phyloP scores from a whole-genome alignment of 2,797 vertebrate species.

The Malacoctenus gilli region DNA sequence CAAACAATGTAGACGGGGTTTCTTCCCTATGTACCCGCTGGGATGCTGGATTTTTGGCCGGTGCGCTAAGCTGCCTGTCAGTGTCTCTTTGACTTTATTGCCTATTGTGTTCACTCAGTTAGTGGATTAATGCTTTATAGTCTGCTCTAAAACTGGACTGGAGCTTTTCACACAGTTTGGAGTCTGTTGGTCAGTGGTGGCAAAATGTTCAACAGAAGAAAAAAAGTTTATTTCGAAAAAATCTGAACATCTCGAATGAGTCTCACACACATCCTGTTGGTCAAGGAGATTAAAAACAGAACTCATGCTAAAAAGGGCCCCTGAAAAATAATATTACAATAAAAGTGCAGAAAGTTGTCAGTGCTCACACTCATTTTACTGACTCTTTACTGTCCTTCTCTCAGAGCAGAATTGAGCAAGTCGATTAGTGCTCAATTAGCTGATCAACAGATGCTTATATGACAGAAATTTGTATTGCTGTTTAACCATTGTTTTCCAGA shows the following conservation, averaged over 20 bases:
- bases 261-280: no score
- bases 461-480: no score
- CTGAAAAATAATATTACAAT: no score
- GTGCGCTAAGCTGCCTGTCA: slow-evolving; percentile 56
- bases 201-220: no score
- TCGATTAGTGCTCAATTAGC: background rate
- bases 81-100: no score
- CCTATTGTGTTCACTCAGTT: slow-evolving; percentile 50
- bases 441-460: background rate
- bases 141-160: slow-evolving; percentile 1
- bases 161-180: slow-evolving; percentile 6
- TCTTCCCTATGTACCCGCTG: slow-evolving; percentile 32
- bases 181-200: no score
- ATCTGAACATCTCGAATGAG: no score
- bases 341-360: background rate
- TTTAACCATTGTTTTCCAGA: background rate
- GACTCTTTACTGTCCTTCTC: background rate
- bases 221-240: no score
- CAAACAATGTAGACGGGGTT: slow-evolving; percentile 33
- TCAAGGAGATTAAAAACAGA: no score
- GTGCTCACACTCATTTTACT: background rate
- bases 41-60: slow-evolving; percentile 50
- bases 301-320: no score
- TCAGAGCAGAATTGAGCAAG: background rate
- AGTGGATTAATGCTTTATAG: slow-evolving; percentile 44